Conservation (phyloP, 2,888 invertebrate genomes). For the Dascillus cervinus region DNA sequence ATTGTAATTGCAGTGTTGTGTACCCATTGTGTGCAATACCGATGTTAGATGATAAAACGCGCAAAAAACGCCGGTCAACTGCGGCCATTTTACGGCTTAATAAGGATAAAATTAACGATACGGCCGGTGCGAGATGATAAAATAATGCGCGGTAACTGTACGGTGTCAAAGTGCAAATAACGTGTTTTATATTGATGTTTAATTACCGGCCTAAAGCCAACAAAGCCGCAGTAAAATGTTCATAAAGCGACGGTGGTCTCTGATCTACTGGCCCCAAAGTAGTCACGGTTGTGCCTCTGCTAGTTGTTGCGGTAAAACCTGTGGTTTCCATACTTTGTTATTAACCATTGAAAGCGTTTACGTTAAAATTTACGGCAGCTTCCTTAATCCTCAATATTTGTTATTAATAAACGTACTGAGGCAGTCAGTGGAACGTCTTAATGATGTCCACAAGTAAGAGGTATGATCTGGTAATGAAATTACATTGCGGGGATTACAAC, state of each 20-base stretch:
- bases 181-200: background rate
- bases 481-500: constrained; percentile 7
- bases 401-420: too few species aligned
- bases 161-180: background rate
- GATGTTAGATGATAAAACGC: background rate
- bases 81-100: background rate
- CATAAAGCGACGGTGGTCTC: background rate
- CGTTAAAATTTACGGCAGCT: too few species aligned
- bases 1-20: constrained; percentile 19
- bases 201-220: background rate
- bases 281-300: background rate
- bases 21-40: constrained; percentile 8
- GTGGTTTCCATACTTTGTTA: too few species aligned
- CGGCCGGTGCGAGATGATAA: background rate
- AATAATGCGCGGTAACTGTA: background rate
- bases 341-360: too few species aligned
- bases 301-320: too few species aligned
- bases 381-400: too few species aligned
- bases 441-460: too few species aligned
- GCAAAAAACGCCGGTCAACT: background rate
- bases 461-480: constrained; percentile 6
- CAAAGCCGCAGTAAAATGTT: constrained; percentile 1
- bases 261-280: background rate
- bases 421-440: too few species aligned
- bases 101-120: background rate